phyloP scores from a whole-genome alignment of 2,888 invertebrate species.

The Protodeltote pygarga region DNA sequence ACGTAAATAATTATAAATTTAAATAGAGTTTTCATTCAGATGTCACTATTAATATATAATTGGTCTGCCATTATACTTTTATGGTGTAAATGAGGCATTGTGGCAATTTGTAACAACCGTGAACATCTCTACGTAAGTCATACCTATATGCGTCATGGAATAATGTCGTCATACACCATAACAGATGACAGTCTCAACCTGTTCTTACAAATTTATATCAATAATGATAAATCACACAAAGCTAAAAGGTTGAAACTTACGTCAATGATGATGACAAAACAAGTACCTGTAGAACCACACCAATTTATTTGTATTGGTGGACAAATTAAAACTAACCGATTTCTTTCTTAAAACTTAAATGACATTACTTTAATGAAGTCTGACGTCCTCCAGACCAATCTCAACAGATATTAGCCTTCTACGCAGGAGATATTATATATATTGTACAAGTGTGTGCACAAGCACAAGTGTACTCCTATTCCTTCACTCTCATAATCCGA shows the following conservation, averaged over 20 bases:
- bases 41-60: not conserved
- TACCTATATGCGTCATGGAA: constrained; percentile 29
- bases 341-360: no score
- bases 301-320: no score
- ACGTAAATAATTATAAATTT: not conserved
- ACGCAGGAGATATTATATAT: no score
- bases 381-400: no score
- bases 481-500: no score
- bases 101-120: constrained; percentile 10
- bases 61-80: constrained; percentile 5
- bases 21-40: constrained; percentile 11
- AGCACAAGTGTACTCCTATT: no score
- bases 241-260: constrained; percentile 2
- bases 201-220: constrained; percentile 7
- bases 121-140: constrained; percentile 11
- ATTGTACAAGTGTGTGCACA: no score
- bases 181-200: constrained; percentile 11
- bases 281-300: no score
- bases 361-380: no score
- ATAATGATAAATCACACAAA: constrained; percentile 12
- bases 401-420: no score
- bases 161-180: constrained; percentile 21
- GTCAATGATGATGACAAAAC: constrained; percentile 19
- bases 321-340: no score
- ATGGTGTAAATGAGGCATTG: constrained; percentile 24